Conservation (phyloP, 2,113 vertebrate genomes). For the Boulengeromyrus knoepffleri region DNA sequence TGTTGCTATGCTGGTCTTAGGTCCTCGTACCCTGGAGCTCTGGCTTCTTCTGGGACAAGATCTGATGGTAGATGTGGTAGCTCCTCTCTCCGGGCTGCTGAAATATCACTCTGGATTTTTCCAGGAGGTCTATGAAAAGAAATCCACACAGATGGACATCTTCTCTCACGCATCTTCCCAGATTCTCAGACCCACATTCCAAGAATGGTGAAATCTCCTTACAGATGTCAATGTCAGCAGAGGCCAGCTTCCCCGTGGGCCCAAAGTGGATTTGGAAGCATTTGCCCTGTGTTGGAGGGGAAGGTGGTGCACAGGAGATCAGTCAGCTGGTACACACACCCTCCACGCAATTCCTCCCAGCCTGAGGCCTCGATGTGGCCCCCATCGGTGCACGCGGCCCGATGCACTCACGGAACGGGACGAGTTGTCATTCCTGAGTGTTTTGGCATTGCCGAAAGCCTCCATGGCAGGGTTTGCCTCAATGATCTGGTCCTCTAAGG, state of each 20-base stretch:
- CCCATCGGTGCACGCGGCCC: background rate
- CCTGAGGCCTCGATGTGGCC: too few species aligned
- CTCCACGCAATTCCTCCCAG: too few species aligned
- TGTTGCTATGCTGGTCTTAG: background rate
- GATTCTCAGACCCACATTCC: background rate
- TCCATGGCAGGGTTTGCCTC: conserved; percentile 93
- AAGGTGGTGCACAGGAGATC: too few species aligned
- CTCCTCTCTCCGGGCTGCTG: conserved; percentile 84
- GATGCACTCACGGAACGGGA: conserved; percentile 80
- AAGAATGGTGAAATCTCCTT: conserved; percentile 47
- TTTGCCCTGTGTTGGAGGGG: conserved; percentile 44
- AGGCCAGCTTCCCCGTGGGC: conserved; percentile 82
- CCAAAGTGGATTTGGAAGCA: conserved; percentile 95
- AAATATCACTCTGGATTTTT: conserved; percentile 87
- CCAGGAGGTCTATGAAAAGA: conserved; percentile 71
- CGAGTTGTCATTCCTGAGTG: conserved; percentile 88
- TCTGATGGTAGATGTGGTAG: conserved; percentile 92
- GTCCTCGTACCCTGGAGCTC: conserved; percentile 74
- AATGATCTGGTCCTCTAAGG: conserved; percentile 90
- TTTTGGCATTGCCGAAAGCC: conserved; percentile 91
- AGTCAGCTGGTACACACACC: too few species aligned
- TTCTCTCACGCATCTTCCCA: background rate
- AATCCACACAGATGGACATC: background rate
- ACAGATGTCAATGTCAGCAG: conserved; percentile 86
- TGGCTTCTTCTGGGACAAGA: conserved; percentile 84